These are phyloP conservation scores for Mellilla xanthometata DNA, from an alignment of 2,888 invertebrate species.

Conservation along the genomic window DNA sequence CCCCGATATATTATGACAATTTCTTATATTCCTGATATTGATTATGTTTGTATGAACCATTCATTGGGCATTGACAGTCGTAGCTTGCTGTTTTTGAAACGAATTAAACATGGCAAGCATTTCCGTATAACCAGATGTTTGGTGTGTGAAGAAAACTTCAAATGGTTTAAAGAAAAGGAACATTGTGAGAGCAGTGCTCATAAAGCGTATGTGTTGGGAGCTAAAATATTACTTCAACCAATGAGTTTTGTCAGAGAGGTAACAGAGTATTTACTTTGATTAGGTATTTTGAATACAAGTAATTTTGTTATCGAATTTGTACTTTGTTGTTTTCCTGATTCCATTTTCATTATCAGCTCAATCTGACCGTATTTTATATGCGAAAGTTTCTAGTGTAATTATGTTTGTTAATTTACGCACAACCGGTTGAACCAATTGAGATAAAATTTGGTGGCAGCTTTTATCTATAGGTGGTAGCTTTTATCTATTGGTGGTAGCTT, in stretches of 20 bases:
- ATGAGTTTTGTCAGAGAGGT: constrained; percentile 57
- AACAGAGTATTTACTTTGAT: constrained; percentile 13
- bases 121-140: constrained; percentile 46
- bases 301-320: too few relatives aligned
- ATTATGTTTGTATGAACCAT: constrained; percentile 2
- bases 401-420: too few relatives aligned
- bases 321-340: too few relatives aligned
- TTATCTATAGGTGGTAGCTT: too few relatives aligned
- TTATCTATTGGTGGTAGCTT: too few relatives aligned
- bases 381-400: too few relatives aligned
- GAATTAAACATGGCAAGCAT: constrained; percentile 33
- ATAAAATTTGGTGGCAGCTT: too few relatives aligned
- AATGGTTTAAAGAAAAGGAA: constrained; percentile 30
- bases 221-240: constrained; percentile 33
- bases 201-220: constrained; percentile 37
- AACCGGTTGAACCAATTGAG: too few relatives aligned
- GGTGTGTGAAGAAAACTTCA: constrained; percentile 42
- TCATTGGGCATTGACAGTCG: constrained; percentile 39
- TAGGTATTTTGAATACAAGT: too few relatives aligned
- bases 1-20: neutral
- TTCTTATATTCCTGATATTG: neutral
- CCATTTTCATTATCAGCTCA: too few relatives aligned
- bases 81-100: constrained; percentile 42
- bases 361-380: too few relatives aligned
- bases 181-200: constrained; percentile 47